A percentile compares a stretch with the other conserved stretches of the same genome.
Evolutionary conservation across 2,113 vertebrate genomes (phyloP).

Genomic region (Montifringilla adamsi): DNA sequence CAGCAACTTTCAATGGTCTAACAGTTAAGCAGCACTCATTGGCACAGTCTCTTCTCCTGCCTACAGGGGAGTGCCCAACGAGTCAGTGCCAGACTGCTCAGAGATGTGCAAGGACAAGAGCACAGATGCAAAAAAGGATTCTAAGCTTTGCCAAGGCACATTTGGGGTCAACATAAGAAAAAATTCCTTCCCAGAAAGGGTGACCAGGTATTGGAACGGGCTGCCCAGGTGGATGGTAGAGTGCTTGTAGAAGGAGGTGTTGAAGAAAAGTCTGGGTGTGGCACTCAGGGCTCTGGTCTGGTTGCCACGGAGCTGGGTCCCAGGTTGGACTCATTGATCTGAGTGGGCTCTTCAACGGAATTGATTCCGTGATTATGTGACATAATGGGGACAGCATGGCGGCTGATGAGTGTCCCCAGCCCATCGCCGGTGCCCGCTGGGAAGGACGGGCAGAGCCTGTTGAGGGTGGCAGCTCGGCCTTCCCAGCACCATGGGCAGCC

Average conservation of each 20-base stretch:
- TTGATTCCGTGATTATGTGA: not conserved
- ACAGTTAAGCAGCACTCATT: not conserved
- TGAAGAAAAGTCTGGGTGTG: accelerated
- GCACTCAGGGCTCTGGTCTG: too few relatives aligned
- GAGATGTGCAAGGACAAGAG: accelerated
- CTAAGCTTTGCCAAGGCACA: accelerated
- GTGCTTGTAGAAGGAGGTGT: not conserved
- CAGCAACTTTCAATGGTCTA: not conserved
- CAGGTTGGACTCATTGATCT: not conserved
- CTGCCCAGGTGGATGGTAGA: too few relatives aligned
- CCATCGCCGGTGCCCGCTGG: accelerated
- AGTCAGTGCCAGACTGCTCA: not conserved
- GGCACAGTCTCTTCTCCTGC: not conserved
- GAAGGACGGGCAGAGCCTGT: not conserved
- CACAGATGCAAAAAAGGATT: not conserved
- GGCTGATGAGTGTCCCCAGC: not conserved
- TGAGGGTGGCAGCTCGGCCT: not conserved
- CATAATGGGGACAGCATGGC: not conserved
- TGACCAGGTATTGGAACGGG: not conserved
- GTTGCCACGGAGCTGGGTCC: not conserved
- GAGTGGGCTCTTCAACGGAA: not conserved
- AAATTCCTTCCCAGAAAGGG: not conserved
- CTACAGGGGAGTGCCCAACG: not conserved
- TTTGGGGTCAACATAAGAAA: not conserved
- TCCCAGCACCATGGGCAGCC: not conserved